Evolutionary conservation across 2,888 invertebrate genomes (phyloP).

Genomic region (Agrotis ipsilon): DNA sequence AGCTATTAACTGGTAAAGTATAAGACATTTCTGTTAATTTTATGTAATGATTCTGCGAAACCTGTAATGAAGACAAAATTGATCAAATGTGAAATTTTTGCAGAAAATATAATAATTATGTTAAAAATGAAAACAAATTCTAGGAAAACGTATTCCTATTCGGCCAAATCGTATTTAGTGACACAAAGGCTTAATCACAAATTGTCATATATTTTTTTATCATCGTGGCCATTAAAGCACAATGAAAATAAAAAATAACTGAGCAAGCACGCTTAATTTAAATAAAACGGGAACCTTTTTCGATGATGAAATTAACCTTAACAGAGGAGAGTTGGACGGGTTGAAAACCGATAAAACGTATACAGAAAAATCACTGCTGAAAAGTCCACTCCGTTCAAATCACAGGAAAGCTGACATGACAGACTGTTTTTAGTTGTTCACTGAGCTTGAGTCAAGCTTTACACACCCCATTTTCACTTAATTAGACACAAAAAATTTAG

Average conservation of each 20-base stretch:
- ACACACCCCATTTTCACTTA: no score
- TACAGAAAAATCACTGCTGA: slow-evolving; percentile 30
- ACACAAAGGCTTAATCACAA: not conserved
- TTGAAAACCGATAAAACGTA: slow-evolving; percentile 56
- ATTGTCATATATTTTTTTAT: slow-evolving; percentile 25
- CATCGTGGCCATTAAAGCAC: slow-evolving; percentile 41
- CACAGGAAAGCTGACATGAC: not conserved
- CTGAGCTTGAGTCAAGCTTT: no score
- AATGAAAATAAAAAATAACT: slow-evolving; percentile 48
- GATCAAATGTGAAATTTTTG: not conserved
- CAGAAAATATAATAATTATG: not conserved
- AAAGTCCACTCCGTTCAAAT: not conserved
- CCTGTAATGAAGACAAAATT: not conserved
- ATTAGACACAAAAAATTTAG: no score
- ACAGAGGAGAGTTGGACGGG: slow-evolving; percentile 61
- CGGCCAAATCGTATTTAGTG: not conserved
- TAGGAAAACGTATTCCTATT: no score
- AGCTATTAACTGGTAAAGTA: no score
- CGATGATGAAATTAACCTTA: slow-evolving; percentile 74
- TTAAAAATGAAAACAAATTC: not conserved
- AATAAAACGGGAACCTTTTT: slow-evolving; percentile 65
- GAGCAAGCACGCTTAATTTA: slow-evolving; percentile 59
- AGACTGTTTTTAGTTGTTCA: no score
- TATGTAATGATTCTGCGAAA: not conserved
- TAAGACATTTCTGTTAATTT: not conserved